These are phyloP conservation scores for Gallinago nigripennis DNA, from an alignment of 2,797 vertebrate species.

Conservation along the genomic window DNA sequence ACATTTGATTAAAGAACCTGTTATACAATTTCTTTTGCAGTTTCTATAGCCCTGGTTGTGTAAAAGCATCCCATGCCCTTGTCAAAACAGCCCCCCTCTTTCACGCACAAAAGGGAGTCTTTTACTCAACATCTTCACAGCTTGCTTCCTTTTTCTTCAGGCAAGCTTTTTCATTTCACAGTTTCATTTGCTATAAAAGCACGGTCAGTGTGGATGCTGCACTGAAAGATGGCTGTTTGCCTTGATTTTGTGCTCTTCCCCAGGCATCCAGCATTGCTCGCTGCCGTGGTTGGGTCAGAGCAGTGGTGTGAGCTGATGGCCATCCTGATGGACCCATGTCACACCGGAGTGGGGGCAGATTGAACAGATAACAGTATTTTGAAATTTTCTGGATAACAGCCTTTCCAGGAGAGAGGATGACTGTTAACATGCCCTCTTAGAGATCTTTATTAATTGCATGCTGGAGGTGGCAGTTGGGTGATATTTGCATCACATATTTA, in stretches of 20 bases:
- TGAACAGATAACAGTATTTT: background rate
- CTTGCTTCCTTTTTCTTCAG: constrained; percentile 30
- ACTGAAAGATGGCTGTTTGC: background rate
- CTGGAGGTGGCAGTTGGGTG: background rate
- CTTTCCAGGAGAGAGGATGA: background rate
- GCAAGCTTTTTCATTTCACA: background rate
- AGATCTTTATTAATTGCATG: background rate
- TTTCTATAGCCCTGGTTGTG: background rate
- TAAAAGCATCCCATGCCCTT: background rate
- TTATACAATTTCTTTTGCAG: background rate
- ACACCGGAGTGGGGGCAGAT: background rate
- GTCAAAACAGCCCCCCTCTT: background rate
- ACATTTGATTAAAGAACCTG: constrained; percentile 20
- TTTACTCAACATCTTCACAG: background rate
- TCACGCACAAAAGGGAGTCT: background rate
- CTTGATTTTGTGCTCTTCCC: background rate
- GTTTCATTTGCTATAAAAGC: background rate
- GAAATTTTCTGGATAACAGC: background rate
- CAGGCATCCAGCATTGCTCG: background rate
- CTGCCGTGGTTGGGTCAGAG: background rate
- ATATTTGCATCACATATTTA: background rate
- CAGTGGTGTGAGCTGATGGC: background rate
- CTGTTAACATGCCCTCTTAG: background rate
- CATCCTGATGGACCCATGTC: background rate
- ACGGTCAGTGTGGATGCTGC: background rate